These are phyloP conservation scores for Hoplodrina ambigua DNA, from an alignment of 2,888 invertebrate species.

Conservation along the genomic window DNA sequence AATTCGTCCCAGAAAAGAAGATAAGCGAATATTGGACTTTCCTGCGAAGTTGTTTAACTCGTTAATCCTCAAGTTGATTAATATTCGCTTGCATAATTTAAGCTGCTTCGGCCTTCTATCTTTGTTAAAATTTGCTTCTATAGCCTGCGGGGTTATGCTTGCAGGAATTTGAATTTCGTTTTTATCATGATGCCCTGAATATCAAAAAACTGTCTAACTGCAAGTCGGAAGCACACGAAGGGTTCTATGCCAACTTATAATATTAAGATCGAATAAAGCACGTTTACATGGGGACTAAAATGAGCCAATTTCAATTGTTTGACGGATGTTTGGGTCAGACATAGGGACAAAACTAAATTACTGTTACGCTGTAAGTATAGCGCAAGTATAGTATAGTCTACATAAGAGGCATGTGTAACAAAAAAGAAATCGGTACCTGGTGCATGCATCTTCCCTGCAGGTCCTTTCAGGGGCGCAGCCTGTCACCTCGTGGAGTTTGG, in stretches of 20 bases:
- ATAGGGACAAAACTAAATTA: not conserved
- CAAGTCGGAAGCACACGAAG: too few species aligned
- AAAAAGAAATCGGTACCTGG: conserved; percentile 71
- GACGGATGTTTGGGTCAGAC: not conserved
- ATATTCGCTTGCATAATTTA: conserved; percentile 44
- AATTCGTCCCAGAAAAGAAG: conserved; percentile 30
- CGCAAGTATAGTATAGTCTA: too few species aligned
- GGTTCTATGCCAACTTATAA: too few species aligned
- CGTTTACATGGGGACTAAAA: too few species aligned
- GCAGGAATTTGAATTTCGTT: not conserved
- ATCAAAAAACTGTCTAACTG: not conserved
- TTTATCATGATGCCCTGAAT: conserved; percentile 4
- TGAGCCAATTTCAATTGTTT: not conserved
- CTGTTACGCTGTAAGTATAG: not conserved
- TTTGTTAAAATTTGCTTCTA: conserved; percentile 9
- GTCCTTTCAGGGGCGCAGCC: conserved; percentile 83
- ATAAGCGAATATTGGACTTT: conserved; percentile 13
- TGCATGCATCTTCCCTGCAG: conserved; percentile 82
- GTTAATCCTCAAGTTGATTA: conserved; percentile 49
- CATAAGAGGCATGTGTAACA: too few species aligned
- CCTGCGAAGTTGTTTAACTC: conserved; percentile 38
- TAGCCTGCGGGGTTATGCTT: not conserved
- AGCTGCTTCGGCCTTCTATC: conserved; percentile 1
- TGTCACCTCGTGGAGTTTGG: conserved; percentile 94
- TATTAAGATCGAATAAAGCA: too few species aligned